A percentile compares a stretch with the other conserved stretches of the same genome.
phyloP scores from a whole-genome alignment of 2,113 vertebrate species.

The Thalassoma bifasciatum region DNA sequence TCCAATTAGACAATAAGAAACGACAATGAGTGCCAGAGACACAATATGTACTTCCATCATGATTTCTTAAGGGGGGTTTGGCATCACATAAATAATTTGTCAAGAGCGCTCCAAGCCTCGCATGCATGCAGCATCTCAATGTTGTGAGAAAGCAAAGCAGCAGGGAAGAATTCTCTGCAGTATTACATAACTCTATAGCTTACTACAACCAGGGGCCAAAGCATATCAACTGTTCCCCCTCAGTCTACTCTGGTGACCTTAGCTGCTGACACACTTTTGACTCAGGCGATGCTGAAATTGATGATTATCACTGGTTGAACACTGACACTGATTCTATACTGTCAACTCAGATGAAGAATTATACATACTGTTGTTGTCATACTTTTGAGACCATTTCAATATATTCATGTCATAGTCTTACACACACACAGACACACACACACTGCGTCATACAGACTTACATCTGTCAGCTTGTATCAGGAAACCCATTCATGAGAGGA shows the following conservation, averaged over 20 bases:
- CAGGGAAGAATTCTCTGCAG: conserved; percentile 71
- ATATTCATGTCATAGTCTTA: neutral
- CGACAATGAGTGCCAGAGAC: neutral
- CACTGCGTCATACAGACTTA: conserved; percentile 10
- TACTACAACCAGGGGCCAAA: conserved; percentile 60
- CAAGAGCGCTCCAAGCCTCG: conserved; percentile 33
- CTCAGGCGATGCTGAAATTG: conserved; percentile 7
- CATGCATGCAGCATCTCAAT: conserved; percentile 61
- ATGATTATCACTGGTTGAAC: conserved; percentile 13
- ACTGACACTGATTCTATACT: neutral
- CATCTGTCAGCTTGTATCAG: neutral
- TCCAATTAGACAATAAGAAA: neutral
- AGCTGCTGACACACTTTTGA: conserved; percentile 56
- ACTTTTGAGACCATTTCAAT: neutral
- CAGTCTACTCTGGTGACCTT: conserved; percentile 48
- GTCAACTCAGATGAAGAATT: neutral
- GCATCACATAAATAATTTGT: conserved; percentile 67
- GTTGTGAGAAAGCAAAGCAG: conserved; percentile 64
- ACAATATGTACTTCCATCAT: neutral
- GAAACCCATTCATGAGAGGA: neutral
- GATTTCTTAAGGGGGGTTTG: conserved; percentile 26
- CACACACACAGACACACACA: neutral
- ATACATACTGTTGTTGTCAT: neutral
- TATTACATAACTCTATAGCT: conserved; percentile 79
- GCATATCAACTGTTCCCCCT: conserved; percentile 30